Conservation (phyloP, 2,888 invertebrate species). For the Phrixothrix hirtus region DNA sequence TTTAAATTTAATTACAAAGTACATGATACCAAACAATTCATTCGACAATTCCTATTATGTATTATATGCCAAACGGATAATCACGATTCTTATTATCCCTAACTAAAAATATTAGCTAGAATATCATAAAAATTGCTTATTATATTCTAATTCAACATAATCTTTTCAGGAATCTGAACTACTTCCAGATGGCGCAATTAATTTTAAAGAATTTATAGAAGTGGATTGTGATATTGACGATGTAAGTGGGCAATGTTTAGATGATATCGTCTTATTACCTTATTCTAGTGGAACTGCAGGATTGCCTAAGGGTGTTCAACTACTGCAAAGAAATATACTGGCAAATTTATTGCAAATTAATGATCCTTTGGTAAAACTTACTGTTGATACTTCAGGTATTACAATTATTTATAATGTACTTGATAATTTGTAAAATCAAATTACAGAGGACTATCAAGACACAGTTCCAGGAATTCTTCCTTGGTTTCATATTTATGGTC, state of each 20-base stretch:
- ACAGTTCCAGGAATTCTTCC: conserved; percentile 72
- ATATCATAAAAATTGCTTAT: too few relatives aligned
- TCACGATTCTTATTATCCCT: too few relatives aligned
- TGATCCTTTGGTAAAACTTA: conserved; percentile 6
- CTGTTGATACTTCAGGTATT: conserved; percentile 11
- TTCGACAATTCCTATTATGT: too few relatives aligned
- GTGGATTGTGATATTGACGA: conserved; percentile 58
- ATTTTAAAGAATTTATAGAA: conserved; percentile 65
- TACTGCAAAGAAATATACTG: conserved; percentile 64
- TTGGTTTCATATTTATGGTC: conserved; percentile 82
- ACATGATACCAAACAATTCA: too few relatives aligned
- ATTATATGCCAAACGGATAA: too few relatives aligned
- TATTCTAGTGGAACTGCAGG: conserved; percentile 90
- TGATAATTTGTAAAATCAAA: background rate
- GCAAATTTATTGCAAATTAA: conserved; percentile 50
- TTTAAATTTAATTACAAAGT: too few relatives aligned
- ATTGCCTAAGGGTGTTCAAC: conserved; percentile 73
- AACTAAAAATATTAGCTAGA: background rate
- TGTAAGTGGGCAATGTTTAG: conserved; percentile 55
- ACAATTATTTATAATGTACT: background rate
- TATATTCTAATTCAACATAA: background rate
- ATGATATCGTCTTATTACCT: conserved; percentile 71
- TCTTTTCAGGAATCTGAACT: conserved; percentile 49
- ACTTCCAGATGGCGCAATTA: conserved; percentile 62
- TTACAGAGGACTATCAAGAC: conserved; percentile 62